Percentiles rank a stretch among this genome's conserved stretches.
phyloP scores from a whole-genome alignment of 2,113 vertebrate genomes.

The Oryzias javanicus region DNA sequence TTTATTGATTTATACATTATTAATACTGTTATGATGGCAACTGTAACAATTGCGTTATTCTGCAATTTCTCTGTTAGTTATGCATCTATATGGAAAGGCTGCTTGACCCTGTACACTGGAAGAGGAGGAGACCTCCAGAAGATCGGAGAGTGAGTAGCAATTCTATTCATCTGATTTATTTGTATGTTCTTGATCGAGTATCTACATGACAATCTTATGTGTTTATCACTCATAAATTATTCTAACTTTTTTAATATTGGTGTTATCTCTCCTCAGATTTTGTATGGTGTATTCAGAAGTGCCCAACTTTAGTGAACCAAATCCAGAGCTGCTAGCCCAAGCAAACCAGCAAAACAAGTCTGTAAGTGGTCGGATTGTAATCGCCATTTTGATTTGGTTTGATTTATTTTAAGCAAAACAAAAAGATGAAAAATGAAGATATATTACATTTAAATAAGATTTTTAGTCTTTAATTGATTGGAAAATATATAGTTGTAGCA shows the following conservation, averaged over 20 bases:
- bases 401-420: too few species aligned
- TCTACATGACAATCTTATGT: too few species aligned
- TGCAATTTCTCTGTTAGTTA: slow-evolving; percentile 77
- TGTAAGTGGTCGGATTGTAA: slow-evolving; percentile 71
- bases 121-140: slow-evolving; percentile 96
- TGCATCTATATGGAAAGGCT: slow-evolving; percentile 97
- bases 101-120: slow-evolving; percentile 95
- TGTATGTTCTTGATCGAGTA: too few species aligned
- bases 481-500: too few species aligned
- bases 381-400: too few species aligned
- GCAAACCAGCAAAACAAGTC: slow-evolving; percentile 83
- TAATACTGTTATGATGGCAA: too few species aligned
- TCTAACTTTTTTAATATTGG: neutral
- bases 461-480: too few species aligned
- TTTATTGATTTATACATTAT: too few species aligned
- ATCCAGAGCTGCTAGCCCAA: slow-evolving; percentile 84
- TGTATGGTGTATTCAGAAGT: slow-evolving; percentile 99
- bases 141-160: slow-evolving; percentile 94
- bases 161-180: too few species aligned
- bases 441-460: too few species aligned
- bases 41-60: neutral
- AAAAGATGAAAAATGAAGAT: too few species aligned
- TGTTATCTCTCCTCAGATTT: slow-evolving; percentile 76
- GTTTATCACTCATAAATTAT: too few species aligned
- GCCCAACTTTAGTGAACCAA: slow-evolving; percentile 98